These are phyloP conservation scores for Lucifuga dentata DNA, from an alignment of 2,113 vertebrate genomes.

Conservation along the genomic window DNA sequence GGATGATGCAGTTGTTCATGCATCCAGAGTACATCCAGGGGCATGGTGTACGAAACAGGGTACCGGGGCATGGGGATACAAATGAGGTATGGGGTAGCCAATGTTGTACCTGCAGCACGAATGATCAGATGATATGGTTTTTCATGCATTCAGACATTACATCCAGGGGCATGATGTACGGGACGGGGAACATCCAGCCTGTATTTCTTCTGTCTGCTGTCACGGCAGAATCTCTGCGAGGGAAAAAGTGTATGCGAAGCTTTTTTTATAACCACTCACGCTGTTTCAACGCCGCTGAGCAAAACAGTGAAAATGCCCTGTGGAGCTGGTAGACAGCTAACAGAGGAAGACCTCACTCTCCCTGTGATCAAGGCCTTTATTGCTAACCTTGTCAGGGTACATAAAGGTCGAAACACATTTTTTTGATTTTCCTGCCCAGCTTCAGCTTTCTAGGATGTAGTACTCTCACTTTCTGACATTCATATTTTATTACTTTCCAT, in stretches of 20 bases:
- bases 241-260: neutral
- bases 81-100: too few relatives aligned
- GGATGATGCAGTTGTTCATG: too few relatives aligned
- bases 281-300: slow-evolving; percentile 29
- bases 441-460: slow-evolving; percentile 33
- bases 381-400: slow-evolving; percentile 45
- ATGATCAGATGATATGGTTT: neutral
- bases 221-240: neutral
- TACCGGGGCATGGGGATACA: too few relatives aligned
- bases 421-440: neutral
- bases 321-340: neutral
- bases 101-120: too few relatives aligned
- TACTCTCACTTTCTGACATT: slow-evolving; percentile 54
- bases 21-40: too few relatives aligned
- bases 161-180: neutral
- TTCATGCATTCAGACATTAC: neutral
- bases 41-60: too few relatives aligned
- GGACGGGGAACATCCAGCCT: neutral
- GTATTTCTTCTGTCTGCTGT: slow-evolving; percentile 18
- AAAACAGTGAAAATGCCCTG: slow-evolving; percentile 18
- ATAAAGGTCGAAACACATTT: slow-evolving; percentile 31
- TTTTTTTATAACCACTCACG: slow-evolving; percentile 31
- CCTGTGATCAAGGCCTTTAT: slow-evolving; percentile 28
- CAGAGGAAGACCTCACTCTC: slow-evolving; percentile 26
- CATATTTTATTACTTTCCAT: slow-evolving; percentile 61